Evolutionary conservation across 2,888 invertebrate genomes (phyloP).

Genomic region (Boloria euphrosyne): DNA sequence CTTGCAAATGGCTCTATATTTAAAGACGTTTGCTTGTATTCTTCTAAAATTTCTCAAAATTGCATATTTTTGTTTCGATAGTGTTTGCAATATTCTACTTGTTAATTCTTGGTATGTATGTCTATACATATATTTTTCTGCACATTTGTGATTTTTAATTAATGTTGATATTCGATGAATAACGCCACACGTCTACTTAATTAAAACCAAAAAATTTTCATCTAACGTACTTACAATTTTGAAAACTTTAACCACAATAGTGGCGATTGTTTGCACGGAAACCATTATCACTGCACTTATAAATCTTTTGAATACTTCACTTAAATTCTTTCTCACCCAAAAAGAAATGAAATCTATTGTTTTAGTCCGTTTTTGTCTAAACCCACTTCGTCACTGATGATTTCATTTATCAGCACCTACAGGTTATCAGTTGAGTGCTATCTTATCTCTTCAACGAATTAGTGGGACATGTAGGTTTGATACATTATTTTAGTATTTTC

Average conservation of each 20-base stretch:
- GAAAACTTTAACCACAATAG: conserved; percentile 90
- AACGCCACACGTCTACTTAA: neutral
- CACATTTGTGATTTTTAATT: neutral
- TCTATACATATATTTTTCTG: too few relatives aligned
- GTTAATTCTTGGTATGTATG: too few relatives aligned
- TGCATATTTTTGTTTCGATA: too few relatives aligned
- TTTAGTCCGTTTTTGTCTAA: conserved; percentile 62
- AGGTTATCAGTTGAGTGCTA: conserved; percentile 64
- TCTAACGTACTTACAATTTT: conserved; percentile 87
- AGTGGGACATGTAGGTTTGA: conserved; percentile 66
- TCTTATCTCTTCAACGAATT: conserved; percentile 77
- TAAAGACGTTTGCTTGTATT: too few relatives aligned
- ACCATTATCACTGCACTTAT: conserved; percentile 84
- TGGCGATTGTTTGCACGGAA: conserved; percentile 90
- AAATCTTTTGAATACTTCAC: conserved; percentile 44
- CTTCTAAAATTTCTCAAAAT: too few relatives aligned
- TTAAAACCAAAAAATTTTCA: neutral
- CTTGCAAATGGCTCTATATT: too few relatives aligned
- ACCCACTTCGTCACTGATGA: conserved; percentile 64
- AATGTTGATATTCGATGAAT: neutral
- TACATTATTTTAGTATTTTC: conserved; percentile 42
- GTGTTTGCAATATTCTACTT: too few relatives aligned
- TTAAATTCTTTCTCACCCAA: conserved; percentile 3
- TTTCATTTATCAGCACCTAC: conserved; percentile 60
- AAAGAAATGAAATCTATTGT: conserved; percentile 53